Evolutionary conservation across 2,797 vertebrate genomes (phyloP).

Genomic region (Brachyalestes nurse): DNA sequence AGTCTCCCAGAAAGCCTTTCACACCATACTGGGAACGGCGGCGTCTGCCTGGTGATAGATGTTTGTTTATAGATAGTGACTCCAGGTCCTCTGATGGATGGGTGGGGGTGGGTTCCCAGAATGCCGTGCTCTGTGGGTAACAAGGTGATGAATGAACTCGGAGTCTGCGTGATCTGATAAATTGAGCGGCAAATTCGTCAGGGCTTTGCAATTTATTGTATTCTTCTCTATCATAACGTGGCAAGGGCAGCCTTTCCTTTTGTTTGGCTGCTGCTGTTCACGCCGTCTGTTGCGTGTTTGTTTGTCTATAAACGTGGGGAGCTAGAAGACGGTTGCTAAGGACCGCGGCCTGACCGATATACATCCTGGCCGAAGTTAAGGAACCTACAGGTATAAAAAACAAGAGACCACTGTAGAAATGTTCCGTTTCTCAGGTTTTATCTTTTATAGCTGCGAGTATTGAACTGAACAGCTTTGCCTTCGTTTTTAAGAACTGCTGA

Average conservation of each 20-base stretch:
- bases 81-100: constrained; percentile 71
- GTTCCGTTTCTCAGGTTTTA: too few species aligned
- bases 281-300: neutral
- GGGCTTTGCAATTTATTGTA: constrained; percentile 55
- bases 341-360: neutral
- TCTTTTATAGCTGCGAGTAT: too few species aligned
- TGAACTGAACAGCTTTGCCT: too few species aligned
- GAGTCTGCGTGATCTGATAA: constrained; percentile 65
- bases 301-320: neutral
- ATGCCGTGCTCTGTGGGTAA: constrained; percentile 60
- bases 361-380: too few species aligned
- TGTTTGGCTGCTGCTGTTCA: neutral
- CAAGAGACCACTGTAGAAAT: too few species aligned
- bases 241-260: constrained; percentile 19
- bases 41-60: constrained; percentile 46
- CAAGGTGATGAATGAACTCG: constrained; percentile 69
- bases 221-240: constrained; percentile 48
- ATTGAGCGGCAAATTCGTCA: constrained; percentile 65
- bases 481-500: too few species aligned
- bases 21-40: constrained; percentile 36
- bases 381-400: too few species aligned
- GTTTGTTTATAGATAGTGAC: constrained; percentile 65
- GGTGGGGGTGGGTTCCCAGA: constrained; percentile 63
- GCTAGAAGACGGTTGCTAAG: neutral
- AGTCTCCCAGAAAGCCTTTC: constrained; percentile 34